Conservation (phyloP, 1,140 invertebrate species). For the Drosophila subpulchrella region DNA sequence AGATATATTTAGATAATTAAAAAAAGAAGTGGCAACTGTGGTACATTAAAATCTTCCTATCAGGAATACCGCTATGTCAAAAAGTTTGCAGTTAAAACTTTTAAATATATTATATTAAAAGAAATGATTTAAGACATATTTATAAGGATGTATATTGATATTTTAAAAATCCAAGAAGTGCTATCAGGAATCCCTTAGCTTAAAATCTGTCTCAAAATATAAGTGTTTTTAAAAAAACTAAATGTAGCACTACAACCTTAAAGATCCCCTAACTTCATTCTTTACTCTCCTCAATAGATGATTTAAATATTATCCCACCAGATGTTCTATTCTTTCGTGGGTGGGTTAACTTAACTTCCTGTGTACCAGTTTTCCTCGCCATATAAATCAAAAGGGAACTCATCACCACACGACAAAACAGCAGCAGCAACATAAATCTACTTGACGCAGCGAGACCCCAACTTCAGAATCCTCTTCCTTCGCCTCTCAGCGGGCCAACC, state of each 20-base stretch:
- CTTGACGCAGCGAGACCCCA: constrained; percentile 62
- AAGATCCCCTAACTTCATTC: background rate
- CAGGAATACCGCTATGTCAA: too few species aligned
- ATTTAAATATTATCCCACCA: constrained; percentile 41
- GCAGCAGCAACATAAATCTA: constrained; percentile 68
- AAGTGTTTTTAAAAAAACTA: background rate
- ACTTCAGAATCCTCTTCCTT: constrained; percentile 3
- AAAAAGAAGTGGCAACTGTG: too few species aligned
- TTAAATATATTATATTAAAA: too few species aligned
- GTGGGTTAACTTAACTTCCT: constrained; percentile 19
- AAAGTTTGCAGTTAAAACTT: too few species aligned
- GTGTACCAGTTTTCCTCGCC: constrained; percentile 17
- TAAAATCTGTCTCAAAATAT: background rate
- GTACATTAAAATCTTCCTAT: too few species aligned
- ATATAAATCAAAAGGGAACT: constrained; percentile 66
- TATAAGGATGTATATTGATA: too few species aligned
- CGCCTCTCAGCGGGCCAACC: constrained; percentile 24
- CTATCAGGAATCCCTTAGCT: too few species aligned
- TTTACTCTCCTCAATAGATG: background rate
- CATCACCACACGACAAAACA: constrained; percentile 59
- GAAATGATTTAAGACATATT: too few species aligned
- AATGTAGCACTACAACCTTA: background rate
- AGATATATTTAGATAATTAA: too few species aligned
- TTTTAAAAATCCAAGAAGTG: too few species aligned
- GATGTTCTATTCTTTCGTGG: constrained; percentile 19